A percentile compares a stretch with the other conserved stretches of the same genome.
Evolutionary conservation across 1,140 invertebrate species (phyloP).

Genomic region (Triops cancriformis): DNA sequence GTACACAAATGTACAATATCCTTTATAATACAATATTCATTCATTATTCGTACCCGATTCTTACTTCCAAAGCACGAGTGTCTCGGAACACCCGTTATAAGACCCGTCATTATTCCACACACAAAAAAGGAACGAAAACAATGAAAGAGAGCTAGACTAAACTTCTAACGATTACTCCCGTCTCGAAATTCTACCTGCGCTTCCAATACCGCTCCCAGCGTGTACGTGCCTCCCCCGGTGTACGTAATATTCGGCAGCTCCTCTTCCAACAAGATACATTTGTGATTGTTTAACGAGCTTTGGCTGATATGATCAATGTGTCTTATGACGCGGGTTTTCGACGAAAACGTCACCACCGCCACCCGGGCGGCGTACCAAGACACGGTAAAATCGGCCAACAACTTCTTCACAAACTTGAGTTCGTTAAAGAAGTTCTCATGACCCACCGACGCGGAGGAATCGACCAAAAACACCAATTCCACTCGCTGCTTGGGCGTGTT

Average conservation of each 20-base stretch:
- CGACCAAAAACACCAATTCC: slow-evolving; percentile 60
- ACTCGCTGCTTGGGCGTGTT: slow-evolving; percentile 40
- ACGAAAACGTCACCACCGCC: slow-evolving; percentile 58
- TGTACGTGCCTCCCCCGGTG: slow-evolving; percentile 58
- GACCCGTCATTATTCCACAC: background rate
- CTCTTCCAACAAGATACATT: slow-evolving; percentile 54
- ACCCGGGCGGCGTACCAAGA: slow-evolving; percentile 53
- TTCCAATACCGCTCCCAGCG: slow-evolving; percentile 54
- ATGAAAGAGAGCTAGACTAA: background rate
- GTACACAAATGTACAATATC: too few relatives aligned
- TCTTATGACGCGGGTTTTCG: slow-evolving; percentile 46
- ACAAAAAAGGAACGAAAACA: background rate
- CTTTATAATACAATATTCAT: too few relatives aligned
- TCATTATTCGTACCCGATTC: too few relatives aligned
- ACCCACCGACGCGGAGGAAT: slow-evolving; percentile 58
- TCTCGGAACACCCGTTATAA: too few relatives aligned
- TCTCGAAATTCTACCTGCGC: slow-evolving; percentile 46
- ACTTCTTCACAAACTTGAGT: slow-evolving; percentile 58
- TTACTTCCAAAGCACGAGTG: background rate
- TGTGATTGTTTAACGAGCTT: slow-evolving; percentile 45
- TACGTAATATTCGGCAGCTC: slow-evolving; percentile 53
- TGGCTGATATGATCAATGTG: slow-evolving; percentile 53
- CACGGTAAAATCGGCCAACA: slow-evolving; percentile 60
- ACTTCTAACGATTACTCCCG: background rate
- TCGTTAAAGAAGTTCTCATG: slow-evolving; percentile 57